Evolutionary conservation across 2,888 invertebrate species (phyloP), one percentile per base, ranked within the genome.

Genomic region (Pharmacophagus antenor): DNA sequence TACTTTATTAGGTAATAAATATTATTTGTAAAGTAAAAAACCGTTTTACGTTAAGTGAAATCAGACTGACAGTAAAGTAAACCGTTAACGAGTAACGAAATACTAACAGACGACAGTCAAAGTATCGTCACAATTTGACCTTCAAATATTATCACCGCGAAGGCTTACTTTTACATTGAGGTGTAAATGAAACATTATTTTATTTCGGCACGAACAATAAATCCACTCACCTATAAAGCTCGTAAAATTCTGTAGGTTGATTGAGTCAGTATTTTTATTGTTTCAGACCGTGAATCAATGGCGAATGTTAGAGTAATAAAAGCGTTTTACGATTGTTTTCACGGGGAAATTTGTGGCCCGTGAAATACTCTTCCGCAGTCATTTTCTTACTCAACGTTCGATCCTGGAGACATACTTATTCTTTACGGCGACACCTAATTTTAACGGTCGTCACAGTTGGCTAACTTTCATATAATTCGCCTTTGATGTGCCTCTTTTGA

Each of bases 241-340:
- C 82, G 82, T 89, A 88, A 90, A 89, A 80, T 82, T 79, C 73
- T 75, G 82, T 77, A 80, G 84, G 84, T 88, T 88, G 89, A 90
- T 90, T 89, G 89, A 89, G 89, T 85, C 85, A 86, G 89, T 88
- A 88, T 88, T 90, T 90, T 90, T 90, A 90, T 88, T 89, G 85
- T 88, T 86, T 81, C 72, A 82, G 81, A 74, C 80, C 81, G 84
- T 84, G 89, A 89, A 89, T 89, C 89, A 88, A 89, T 89, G 86
- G 88, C 70, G 86, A 87, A 88, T 88, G 89, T 88, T 88, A 78
- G 79, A 82, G 88, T 84, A 85, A 87, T 90, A 90, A 90, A 89
- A 87, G 67, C 76, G 76, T 82, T 88, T 89, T 90, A 90, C 85
- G 88, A 88, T 88, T 88, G 88, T 86, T 88, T 89, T 88, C 88